Evolutionary conservation across 2,888 invertebrate genomes (phyloP), one percentile per base, ranked within the genome.

Genomic region (Mythimna ferrago): DNA sequence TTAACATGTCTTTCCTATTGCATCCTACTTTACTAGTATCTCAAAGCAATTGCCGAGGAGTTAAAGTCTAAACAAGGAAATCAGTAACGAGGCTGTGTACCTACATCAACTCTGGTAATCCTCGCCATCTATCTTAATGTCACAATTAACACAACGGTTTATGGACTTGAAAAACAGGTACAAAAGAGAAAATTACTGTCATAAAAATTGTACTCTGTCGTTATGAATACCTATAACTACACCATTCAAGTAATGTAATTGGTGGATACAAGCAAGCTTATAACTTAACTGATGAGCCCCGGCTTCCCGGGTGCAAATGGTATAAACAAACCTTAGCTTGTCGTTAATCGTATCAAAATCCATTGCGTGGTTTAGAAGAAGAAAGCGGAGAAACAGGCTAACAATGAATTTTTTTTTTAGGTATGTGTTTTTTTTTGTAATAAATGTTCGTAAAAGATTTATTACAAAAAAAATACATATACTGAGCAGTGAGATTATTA

Each of bases 91-190:
- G 54, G 21, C 21, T 63, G 62, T 63, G 10, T 44, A 66, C 16
- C 48, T 48, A 48, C 67, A 66, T 68, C 71, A 44, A 58, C 61
- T 72, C 56, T 72, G 38, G n/a, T 72, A 76, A 77, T 72, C 71
- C 60, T 68, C 56, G 56, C 66, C 66, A 69, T 80, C 44, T 63
- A 77, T 81, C 63, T 71, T 77, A 63, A 81, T 66, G 78, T 80
- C 72, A 80, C 80, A 78, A 80, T 82, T 78, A 81, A 69, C 53
- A 64, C 66, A 69, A 64, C 71, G 54, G 69, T 64, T 61, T 66
- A 77, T 64, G 60, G 44, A 64, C 56, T 81, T 64, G 32, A 60
- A 64, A 66, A 80, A 71, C 71, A 65, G 56, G 71, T 68, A 76
- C 54, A 71, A 32, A 66, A 66, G 68, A 81, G 65, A 62, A 80